These are phyloP conservation scores for Amorpha juglandis DNA, from an alignment of 2,888 invertebrate species.

Conservation along the genomic window DNA sequence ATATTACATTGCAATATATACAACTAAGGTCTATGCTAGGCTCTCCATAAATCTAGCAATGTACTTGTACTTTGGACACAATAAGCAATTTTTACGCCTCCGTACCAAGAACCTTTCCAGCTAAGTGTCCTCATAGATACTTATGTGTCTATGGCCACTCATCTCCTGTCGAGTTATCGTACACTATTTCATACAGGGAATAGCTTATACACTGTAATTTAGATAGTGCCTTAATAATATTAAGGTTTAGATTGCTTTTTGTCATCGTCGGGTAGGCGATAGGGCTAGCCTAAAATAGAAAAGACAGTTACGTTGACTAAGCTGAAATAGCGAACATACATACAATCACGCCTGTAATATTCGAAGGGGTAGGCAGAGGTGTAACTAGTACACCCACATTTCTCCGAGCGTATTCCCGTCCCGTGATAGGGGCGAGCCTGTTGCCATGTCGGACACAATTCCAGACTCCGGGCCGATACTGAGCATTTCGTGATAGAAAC, in stretches of 20 bases:
- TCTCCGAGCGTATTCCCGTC: too few relatives aligned
- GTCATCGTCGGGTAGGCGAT: constrained; percentile 14
- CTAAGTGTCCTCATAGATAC: constrained; percentile 25
- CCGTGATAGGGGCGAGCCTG: too few relatives aligned
- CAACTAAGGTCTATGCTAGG: neutral
- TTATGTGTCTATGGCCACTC: constrained; percentile 13
- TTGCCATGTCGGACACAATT: too few relatives aligned
- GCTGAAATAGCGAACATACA: neutral
- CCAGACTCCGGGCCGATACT: too few relatives aligned
- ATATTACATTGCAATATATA: neutral
- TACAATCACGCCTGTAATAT: too few relatives aligned
- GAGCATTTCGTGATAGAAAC: too few relatives aligned
- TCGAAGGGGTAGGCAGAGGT: too few relatives aligned
- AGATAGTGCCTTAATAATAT: constrained; percentile 6
- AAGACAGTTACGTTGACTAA: neutral
- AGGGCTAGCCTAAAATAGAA: neutral
- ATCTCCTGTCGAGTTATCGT: neutral
- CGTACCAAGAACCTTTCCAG: constrained; percentile 19
- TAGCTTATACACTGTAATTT: constrained; percentile 16
- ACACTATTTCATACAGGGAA: constrained; percentile 8
- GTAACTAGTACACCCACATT: too few relatives aligned
- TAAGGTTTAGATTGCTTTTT: constrained; percentile 22
- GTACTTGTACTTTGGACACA: constrained; percentile 21
- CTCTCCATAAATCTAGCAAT: constrained; percentile 18
- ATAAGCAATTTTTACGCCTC: constrained; percentile 26